phyloP scores from a whole-genome alignment of 1,140 invertebrate species.

The Penaeus indicus region DNA sequence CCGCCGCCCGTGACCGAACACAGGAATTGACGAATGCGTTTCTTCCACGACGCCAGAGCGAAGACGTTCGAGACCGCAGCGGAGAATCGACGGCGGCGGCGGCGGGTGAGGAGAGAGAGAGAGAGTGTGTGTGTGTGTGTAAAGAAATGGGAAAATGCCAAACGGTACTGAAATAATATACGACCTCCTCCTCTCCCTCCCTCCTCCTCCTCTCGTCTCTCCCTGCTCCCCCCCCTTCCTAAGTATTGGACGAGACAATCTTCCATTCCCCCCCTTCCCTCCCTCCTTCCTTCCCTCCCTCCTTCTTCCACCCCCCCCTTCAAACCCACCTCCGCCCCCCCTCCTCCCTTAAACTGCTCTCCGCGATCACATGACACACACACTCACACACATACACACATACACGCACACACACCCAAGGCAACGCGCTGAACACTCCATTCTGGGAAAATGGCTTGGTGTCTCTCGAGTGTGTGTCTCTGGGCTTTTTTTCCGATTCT shows the following conservation, averaged over 20 bases:
- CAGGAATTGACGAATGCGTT: too few relatives aligned
- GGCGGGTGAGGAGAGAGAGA: background rate
- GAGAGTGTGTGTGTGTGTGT: constrained; percentile 38
- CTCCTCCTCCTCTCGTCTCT: background rate
- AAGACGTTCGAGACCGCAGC: too few relatives aligned
- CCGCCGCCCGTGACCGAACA: too few relatives aligned
- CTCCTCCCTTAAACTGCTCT: background rate
- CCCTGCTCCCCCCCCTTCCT: background rate
- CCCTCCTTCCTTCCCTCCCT: constrained; percentile 13
- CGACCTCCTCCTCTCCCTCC: constrained; percentile 33
- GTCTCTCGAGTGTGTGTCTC: too few relatives aligned
- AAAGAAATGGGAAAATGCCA: constrained; percentile 59
- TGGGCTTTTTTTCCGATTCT: too few relatives aligned
- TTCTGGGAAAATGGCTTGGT: too few relatives aligned
- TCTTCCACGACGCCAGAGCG: too few relatives aligned
- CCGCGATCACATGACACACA: background rate
- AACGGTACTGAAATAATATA: constrained; percentile 62
- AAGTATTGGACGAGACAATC: too few relatives aligned
- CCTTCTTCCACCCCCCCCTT: background rate
- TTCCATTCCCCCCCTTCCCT: constrained; percentile 40
- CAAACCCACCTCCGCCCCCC: background rate
- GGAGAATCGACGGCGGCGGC: too few relatives aligned
- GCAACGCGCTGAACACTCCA: too few relatives aligned
- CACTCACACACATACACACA: too few relatives aligned
- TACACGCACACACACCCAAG: too few relatives aligned